Percentiles rank a stretch among this genome's conserved stretches.
Conservation (phyloP, 1,140 invertebrate species). For the Calycopis cecrops region DNA sequence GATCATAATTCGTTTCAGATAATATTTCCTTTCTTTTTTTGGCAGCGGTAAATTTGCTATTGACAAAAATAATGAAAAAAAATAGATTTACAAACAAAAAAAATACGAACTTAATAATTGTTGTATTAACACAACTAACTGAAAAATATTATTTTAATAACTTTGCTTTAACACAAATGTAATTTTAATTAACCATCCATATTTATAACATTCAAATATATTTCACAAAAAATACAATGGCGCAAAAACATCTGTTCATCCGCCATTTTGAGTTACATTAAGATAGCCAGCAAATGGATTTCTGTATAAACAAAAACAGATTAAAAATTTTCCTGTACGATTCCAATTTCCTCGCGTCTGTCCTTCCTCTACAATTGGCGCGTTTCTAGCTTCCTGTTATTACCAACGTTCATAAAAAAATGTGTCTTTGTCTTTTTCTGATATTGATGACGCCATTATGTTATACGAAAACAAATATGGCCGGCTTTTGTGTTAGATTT, state of each 20-base stretch:
- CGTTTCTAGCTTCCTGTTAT: conserved; percentile 17
- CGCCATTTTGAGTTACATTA: conserved; percentile 5
- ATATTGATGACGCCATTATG: conserved; percentile 1
- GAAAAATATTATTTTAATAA: no score
- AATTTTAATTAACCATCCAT: neutral
- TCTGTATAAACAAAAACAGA: conserved; percentile 17
- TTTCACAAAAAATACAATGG: neutral
- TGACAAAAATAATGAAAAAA: no score
- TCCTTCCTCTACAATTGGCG: conserved; percentile 18
- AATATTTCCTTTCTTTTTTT: no score
- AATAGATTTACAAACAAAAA: no score
- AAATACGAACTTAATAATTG: no score
- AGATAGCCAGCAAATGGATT: conserved; percentile 4
- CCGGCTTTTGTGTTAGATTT: no score
- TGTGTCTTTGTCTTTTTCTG: neutral
- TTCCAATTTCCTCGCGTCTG: conserved; percentile 17
- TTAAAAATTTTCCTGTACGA: conserved; percentile 18
- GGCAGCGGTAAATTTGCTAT: no score
- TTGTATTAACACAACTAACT: no score
- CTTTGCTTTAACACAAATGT: no score
- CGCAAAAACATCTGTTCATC: neutral
- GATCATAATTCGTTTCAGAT: no score
- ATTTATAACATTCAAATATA: neutral
- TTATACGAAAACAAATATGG: no score
- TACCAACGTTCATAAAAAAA: conserved; percentile 14